Percentiles rank a stretch among this genome's conserved stretches.
phyloP scores from a whole-genome alignment of 1,140 invertebrate genomes.

The Periplaneta americana region DNA sequence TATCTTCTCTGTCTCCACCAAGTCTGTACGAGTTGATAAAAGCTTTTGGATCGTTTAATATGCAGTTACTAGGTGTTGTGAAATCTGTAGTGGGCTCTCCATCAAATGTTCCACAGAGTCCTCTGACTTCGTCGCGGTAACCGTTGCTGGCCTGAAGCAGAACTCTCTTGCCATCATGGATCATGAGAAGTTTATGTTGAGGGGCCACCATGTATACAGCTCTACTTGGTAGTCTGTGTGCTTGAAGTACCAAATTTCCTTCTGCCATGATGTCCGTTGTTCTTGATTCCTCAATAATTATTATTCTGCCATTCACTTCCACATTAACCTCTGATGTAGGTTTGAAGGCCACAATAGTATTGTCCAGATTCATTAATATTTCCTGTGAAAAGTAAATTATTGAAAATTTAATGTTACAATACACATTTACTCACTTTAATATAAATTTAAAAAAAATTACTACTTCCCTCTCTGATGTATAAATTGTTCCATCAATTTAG shows the following conservation, averaged over 20 bases:
- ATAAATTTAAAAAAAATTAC: too few species aligned
- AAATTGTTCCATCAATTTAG: too few species aligned
- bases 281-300: too few species aligned
- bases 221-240: slow-evolving; percentile 41
- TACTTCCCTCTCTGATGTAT: too few species aligned
- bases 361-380: slow-evolving; percentile 35
- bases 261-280: background rate
- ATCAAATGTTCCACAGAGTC: slow-evolving; percentile 59
- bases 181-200: background rate
- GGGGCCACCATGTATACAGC: slow-evolving; percentile 29
- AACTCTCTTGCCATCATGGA: background rate
- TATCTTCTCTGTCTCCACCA: too few species aligned
- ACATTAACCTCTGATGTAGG: slow-evolving; percentile 29
- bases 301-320: too few species aligned
- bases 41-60: slow-evolving; percentile 40
- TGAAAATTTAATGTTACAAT: too few species aligned
- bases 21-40: slow-evolving; percentile 52
- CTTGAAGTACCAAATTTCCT: slow-evolving; percentile 28
- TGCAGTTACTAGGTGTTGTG: slow-evolving; percentile 46
- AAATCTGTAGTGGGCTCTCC: slow-evolving; percentile 50
- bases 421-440: too few species aligned
- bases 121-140: slow-evolving; percentile 46
- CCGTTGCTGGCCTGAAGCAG: slow-evolving; percentile 28
- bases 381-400: slow-evolving; percentile 26
- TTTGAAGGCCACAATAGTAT: slow-evolving; percentile 29